A percentile compares a stretch with the other conserved stretches of the same genome.
Evolutionary conservation across 2,113 vertebrate species (phyloP).

Genomic region (Petromus typicus): DNA sequence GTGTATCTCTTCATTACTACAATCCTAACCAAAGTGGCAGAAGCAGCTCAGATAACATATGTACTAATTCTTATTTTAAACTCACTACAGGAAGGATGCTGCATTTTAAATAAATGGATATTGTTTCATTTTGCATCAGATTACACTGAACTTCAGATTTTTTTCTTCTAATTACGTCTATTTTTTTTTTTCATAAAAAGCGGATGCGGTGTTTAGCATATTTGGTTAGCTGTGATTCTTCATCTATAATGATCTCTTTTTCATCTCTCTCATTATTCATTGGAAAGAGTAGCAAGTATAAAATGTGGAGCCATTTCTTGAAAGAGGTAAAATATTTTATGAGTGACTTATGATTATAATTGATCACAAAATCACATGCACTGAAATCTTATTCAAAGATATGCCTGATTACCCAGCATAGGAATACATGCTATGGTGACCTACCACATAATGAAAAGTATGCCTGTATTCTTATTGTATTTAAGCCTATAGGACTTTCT

Average conservation of each 20-base stretch:
- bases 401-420: background rate
- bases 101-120: background rate
- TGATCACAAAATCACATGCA: background rate
- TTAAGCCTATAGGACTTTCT: background rate
- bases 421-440: background rate
- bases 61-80: slow-evolving; percentile 3
- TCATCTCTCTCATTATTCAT: background rate
- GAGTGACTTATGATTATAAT: background rate
- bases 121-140: background rate
- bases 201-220: background rate
- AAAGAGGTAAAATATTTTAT: background rate
- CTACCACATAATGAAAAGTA: background rate
- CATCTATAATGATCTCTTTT: background rate
- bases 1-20: background rate
- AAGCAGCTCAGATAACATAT: background rate
- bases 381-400: background rate
- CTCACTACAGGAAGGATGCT: background rate
- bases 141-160: background rate
- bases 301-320: background rate
- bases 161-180: background rate
- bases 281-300: background rate
- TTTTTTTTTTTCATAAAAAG: background rate
- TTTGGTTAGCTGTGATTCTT: background rate
- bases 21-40: background rate
- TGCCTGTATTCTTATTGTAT: background rate